phyloP scores from a whole-genome alignment of 2,888 invertebrate genomes.

The Seira musarum region DNA sequence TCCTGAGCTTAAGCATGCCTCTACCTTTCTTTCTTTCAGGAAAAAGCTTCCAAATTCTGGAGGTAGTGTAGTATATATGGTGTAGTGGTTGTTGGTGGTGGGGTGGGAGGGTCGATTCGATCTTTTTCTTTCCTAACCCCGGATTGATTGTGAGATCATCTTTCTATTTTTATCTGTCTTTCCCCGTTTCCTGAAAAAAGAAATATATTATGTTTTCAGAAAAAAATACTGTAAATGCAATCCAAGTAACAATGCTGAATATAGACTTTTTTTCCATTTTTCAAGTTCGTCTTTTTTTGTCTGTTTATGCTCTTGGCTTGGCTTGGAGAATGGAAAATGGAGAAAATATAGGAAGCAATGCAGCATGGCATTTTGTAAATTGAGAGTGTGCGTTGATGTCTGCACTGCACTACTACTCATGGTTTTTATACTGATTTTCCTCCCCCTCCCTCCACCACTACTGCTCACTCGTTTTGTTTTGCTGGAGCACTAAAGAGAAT shows the following conservation, averaged over 20 bases:
- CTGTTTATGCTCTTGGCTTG: too few species aligned
- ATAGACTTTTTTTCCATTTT: too few species aligned
- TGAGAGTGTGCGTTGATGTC: neutral
- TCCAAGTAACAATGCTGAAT: too few species aligned
- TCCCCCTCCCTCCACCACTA: too few species aligned
- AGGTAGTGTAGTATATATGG: neutral
- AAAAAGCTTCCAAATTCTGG: neutral
- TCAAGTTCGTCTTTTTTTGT: too few species aligned
- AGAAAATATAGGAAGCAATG: too few species aligned
- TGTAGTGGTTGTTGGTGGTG: too few species aligned
- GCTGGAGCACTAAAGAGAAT: neutral
- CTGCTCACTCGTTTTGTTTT: neutral
- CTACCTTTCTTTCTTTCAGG: too few species aligned
- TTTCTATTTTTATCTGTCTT: constrained; percentile 29
- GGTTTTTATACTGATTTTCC: neutral
- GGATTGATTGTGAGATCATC: constrained; percentile 49
- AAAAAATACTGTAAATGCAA: too few species aligned
- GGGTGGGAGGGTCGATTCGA: constrained; percentile 7
- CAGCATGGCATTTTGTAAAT: neutral
- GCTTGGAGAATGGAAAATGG: too few species aligned
- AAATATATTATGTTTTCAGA: too few species aligned
- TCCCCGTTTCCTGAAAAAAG: neutral
- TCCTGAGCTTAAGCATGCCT: too few species aligned
- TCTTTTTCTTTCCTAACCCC: neutral
- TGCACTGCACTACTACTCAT: neutral